Percentiles rank a stretch among this genome's conserved stretches.
These are phyloP conservation scores for Sialis lutaria DNA, from an alignment of 2,888 invertebrate genomes.

Conservation along the genomic window DNA sequence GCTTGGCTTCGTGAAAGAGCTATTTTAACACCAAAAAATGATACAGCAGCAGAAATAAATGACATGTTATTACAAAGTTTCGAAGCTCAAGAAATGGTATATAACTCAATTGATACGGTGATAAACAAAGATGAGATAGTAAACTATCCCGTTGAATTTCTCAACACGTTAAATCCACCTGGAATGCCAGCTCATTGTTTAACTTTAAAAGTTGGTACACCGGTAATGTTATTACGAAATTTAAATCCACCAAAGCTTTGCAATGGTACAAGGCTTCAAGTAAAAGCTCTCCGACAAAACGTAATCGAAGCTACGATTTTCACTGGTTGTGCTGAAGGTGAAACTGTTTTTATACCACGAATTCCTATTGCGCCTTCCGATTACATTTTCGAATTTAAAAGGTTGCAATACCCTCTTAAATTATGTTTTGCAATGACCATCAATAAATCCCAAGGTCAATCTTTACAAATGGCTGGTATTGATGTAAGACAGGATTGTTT, in stretches of 20 bases:
- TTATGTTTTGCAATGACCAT: constrained; percentile 14
- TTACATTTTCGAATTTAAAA: constrained; percentile 11
- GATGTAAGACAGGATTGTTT: constrained; percentile 4
- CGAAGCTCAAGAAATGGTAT: no score
- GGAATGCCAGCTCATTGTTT: constrained; percentile 11
- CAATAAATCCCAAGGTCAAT: constrained; percentile 17
- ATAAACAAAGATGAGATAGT: background rate
- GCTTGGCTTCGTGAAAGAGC: no score
- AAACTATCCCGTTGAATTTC: constrained; percentile 8
- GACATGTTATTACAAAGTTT: no score
- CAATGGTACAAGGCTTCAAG: constrained; percentile 12
- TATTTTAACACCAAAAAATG: no score
- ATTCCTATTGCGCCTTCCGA: constrained; percentile 11
- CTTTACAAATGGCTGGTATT: constrained; percentile 9
- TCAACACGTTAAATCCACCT: constrained; percentile 9
- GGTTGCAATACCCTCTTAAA: constrained; percentile 15
- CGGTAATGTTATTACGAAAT: constrained; percentile 13
- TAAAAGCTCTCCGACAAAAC: constrained; percentile 9
- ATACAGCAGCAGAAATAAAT: no score
- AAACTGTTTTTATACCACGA: constrained; percentile 12
- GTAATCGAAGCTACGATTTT: constrained; percentile 8
- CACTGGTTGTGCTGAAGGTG: constrained; percentile 6
- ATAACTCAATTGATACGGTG: no score
- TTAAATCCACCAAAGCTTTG: constrained; percentile 12
- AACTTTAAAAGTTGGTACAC: constrained; percentile 10